Percentiles rank a stretch among this genome's conserved stretches.
Evolutionary conservation across 2,797 vertebrate genomes (phyloP).

Genomic region (Pseudocheirus occidentalis): DNA sequence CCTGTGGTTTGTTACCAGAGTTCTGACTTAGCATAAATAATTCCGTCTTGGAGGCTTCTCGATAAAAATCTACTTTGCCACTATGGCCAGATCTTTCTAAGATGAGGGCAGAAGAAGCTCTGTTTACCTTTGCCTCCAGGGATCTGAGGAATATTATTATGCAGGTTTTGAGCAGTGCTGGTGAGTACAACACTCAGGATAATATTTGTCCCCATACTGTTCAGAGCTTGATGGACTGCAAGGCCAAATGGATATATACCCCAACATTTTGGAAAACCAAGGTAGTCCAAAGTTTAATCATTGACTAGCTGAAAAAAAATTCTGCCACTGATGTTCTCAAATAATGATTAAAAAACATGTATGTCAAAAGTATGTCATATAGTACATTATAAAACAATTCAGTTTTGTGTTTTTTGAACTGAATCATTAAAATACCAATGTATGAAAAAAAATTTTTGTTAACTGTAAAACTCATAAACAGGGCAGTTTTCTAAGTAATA

Average conservation of each 20-base stretch:
- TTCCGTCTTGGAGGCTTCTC: neutral
- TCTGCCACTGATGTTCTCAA: neutral
- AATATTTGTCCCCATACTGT: neutral
- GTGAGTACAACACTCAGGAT: neutral
- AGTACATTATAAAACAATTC: neutral
- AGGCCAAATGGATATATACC: neutral
- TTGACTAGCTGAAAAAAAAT: neutral
- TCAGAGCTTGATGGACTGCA: neutral
- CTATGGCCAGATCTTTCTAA: neutral
- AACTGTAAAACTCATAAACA: neutral
- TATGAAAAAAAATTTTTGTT: neutral
- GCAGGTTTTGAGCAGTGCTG: neutral
- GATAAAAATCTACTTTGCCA: neutral
- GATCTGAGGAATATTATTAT: neutral
- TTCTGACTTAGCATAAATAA: neutral
- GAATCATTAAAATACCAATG: neutral
- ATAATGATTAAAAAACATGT: neutral
- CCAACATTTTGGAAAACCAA: neutral
- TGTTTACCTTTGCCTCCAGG: neutral
- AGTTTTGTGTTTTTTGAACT: neutral
- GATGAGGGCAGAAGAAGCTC: neutral
- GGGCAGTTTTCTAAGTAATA: conserved; percentile 60
- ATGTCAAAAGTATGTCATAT: neutral
- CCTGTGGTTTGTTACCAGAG: neutral
- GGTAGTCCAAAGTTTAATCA: neutral